Evolutionary conservation across 2,113 vertebrate genomes (phyloP).

Genomic region (Cyanistes caeruleus): DNA sequence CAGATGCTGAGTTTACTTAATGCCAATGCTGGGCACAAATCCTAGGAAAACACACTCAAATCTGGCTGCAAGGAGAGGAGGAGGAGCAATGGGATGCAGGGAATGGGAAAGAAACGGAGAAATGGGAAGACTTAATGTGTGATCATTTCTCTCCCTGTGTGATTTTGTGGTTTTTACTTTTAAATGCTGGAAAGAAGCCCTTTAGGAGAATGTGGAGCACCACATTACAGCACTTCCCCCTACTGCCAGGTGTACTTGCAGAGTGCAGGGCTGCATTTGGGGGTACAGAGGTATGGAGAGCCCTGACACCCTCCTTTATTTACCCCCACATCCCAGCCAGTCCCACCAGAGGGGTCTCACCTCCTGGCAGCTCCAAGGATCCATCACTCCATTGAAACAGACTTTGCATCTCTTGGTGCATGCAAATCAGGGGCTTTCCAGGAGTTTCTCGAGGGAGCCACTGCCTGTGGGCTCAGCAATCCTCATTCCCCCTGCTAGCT

Average conservation of each 20-base stretch:
- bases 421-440: neutral
- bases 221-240: neutral
- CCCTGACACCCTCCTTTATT: neutral
- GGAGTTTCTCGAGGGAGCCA: neutral
- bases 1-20: neutral
- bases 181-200: neutral
- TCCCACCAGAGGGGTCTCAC: neutral
- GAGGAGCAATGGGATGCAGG: neutral
- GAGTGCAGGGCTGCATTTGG: neutral
- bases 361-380: neutral
- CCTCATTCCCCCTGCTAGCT: neutral
- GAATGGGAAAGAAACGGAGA: neutral
- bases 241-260: too few species aligned
- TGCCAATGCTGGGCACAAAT: neutral
- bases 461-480: neutral
- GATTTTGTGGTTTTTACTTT: neutral
- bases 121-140: neutral
- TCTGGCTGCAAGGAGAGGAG: neutral
- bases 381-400: neutral
- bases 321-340: neutral
- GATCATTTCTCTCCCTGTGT: neutral
- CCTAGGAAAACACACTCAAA: neutral
- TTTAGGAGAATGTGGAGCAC: neutral
- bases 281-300: neutral
- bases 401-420: neutral